Conservation (phyloP, 1,140 invertebrate species). For the Magallana angulata region DNA sequence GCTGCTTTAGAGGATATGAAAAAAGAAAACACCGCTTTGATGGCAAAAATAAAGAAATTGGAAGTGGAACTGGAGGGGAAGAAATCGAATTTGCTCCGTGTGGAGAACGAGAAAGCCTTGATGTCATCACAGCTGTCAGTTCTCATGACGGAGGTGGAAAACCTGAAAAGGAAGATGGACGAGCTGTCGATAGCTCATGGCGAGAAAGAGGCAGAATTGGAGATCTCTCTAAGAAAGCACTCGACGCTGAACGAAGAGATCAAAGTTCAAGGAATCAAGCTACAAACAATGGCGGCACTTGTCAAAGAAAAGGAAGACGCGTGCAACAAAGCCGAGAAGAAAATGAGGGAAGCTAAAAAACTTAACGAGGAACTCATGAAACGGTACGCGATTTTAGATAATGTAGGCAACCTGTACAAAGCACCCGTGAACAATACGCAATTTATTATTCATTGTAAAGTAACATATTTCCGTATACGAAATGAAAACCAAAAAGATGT, state of each 20-base stretch:
- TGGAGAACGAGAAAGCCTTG: background rate
- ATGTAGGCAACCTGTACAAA: background rate
- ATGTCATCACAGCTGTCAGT: background rate
- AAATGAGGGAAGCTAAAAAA: constrained; percentile 31
- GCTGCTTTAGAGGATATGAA: background rate
- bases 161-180: background rate
- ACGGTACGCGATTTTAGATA: constrained; percentile 28
- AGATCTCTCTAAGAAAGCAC: background rate
- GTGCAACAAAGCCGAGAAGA: constrained; percentile 35
- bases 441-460: background rate
- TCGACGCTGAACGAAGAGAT: constrained; percentile 14
- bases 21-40: constrained; percentile 6
- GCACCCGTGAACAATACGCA: background rate
- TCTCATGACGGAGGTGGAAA: constrained; percentile 31
- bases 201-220: constrained; percentile 33
- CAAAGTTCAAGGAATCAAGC: constrained; percentile 10
- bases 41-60: background rate
- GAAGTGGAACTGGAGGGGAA: background rate
- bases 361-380: constrained; percentile 38
- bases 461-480: too few relatives aligned
- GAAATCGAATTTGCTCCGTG: background rate
- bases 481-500: background rate
- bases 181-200: background rate
- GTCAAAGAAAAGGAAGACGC: constrained; percentile 40
- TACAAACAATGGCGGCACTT: background rate